Evolutionary conservation across 2,888 invertebrate genomes (phyloP).

Genomic region (Dione juno): DNA sequence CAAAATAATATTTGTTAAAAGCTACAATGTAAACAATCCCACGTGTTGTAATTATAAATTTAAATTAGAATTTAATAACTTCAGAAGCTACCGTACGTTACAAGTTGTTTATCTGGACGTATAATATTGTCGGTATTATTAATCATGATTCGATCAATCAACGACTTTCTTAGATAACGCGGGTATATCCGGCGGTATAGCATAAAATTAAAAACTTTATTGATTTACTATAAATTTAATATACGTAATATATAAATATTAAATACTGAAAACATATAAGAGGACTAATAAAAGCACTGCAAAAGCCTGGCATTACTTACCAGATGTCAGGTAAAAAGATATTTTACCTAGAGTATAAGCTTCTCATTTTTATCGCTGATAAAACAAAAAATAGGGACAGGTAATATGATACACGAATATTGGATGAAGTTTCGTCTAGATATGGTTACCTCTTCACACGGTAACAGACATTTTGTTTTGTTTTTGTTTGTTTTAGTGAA

Average conservation of each 20-base stretch:
- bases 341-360: constrained; percentile 57
- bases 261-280: background rate
- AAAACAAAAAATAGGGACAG: constrained; percentile 61
- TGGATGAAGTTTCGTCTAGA: constrained; percentile 75
- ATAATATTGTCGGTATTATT: constrained; percentile 3
- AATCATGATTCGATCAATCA: constrained; percentile 14
- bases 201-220: background rate
- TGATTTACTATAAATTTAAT: background rate
- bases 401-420: constrained; percentile 67
- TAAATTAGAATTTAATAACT: background rate
- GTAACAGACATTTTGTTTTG: constrained; percentile 44
- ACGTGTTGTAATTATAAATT: constrained; percentile 16
- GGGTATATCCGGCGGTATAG: background rate
- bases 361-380: constrained; percentile 69
- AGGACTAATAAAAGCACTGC: background rate
- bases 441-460: constrained; percentile 64
- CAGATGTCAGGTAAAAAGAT: constrained; percentile 69
- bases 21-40: constrained; percentile 12
- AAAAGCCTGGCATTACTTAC: constrained; percentile 27
- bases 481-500: background rate
- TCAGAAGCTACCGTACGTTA: constrained; percentile 14
- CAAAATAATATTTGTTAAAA: background rate
- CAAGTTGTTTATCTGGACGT: constrained; percentile 1
- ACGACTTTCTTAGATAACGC: background rate
- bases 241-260: background rate